phyloP scores from a whole-genome alignment of 2,113 vertebrate species.

The Electrona antarctica region DNA sequence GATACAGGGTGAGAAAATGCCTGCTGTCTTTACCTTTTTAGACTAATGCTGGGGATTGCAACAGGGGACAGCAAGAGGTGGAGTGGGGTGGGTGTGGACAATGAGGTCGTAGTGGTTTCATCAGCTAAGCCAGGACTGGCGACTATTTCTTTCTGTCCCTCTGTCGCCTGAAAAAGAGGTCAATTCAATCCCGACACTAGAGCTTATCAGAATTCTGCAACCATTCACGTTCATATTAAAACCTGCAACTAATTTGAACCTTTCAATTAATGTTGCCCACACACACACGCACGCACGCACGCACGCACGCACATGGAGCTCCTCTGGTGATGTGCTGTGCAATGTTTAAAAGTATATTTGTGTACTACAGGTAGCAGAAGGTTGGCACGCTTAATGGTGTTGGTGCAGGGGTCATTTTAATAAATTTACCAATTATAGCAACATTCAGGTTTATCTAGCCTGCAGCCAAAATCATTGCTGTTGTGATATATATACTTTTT shows the following conservation, averaged over 20 bases:
- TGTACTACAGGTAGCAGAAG: conserved; percentile 39
- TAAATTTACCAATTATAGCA: conserved; percentile 76
- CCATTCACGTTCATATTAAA: conserved; percentile 60
- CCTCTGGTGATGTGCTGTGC: conserved; percentile 30
- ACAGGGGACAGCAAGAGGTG: conserved; percentile 9
- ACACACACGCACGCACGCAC: conserved; percentile 32
- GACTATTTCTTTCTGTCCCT: conserved; percentile 17
- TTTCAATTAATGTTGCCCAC: conserved; percentile 71
- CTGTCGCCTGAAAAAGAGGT: conserved; percentile 47
- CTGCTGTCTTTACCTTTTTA: conserved; percentile 53
- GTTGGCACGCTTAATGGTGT: conserved; percentile 62
- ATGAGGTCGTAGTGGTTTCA: conserved; percentile 20
- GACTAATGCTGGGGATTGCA: conserved; percentile 38
- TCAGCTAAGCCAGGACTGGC: conserved; percentile 11
- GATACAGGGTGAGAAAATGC: conserved; percentile 48
- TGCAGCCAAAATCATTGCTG: conserved; percentile 51
- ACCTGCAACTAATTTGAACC: conserved; percentile 63
- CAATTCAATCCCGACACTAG: conserved; percentile 61
- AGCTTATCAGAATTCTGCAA: conserved; percentile 54
- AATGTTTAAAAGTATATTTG: conserved; percentile 35
- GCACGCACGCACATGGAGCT: conserved; percentile 42
- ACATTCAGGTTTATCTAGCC: conserved; percentile 69
- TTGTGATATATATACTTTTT: conserved; percentile 56
- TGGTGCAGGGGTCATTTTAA: conserved; percentile 76
- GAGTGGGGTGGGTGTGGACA: not conserved